Conservation (phyloP, 2,888 invertebrate species). For the Opisthograptis luteolata region DNA sequence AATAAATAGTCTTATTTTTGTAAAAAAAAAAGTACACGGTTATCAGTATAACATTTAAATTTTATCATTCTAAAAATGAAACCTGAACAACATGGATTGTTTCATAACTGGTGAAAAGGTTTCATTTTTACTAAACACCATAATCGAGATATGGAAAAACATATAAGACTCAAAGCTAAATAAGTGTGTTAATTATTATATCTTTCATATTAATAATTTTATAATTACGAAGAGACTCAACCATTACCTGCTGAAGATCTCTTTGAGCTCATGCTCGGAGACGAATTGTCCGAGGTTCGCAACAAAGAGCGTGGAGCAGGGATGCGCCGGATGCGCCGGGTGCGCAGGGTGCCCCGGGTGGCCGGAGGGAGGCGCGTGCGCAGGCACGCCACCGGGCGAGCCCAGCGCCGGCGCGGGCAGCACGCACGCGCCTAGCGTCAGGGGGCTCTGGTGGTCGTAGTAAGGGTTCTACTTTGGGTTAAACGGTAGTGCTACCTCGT, state of each 20-base stretch:
- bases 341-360: conserved; percentile 86
- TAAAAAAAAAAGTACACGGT: too few species aligned
- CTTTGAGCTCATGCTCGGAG: conserved; percentile 99
- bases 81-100: too few species aligned
- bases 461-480: conserved; percentile 54
- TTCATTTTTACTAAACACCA: not conserved
- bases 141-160: not conserved
- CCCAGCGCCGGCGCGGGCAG: conserved; percentile 97
- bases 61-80: too few species aligned
- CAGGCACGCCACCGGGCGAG: conserved; percentile 90
- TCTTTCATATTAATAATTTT: too few species aligned
- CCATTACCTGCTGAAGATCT: conserved; percentile 96
- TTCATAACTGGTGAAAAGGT: too few species aligned
- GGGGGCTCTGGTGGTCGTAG: conserved; percentile 65
- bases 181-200: conserved; percentile 31
- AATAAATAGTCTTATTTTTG: not conserved
- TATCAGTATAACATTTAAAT: too few species aligned
- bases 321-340: conserved; percentile 88
- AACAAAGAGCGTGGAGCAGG: conserved; percentile 99
- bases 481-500: conserved; percentile 4
- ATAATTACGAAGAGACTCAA: not conserved
- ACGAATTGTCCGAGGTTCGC: conserved; percentile 99
- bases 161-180: conserved; percentile 3
- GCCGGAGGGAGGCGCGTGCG: conserved; percentile 85
- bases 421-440: conserved; percentile 90